A percentile compares a stretch with the other conserved stretches of the same genome.
These are phyloP conservation scores for Drosophila pandora DNA, from an alignment of 1,140 invertebrate genomes.

Conservation along the genomic window DNA sequence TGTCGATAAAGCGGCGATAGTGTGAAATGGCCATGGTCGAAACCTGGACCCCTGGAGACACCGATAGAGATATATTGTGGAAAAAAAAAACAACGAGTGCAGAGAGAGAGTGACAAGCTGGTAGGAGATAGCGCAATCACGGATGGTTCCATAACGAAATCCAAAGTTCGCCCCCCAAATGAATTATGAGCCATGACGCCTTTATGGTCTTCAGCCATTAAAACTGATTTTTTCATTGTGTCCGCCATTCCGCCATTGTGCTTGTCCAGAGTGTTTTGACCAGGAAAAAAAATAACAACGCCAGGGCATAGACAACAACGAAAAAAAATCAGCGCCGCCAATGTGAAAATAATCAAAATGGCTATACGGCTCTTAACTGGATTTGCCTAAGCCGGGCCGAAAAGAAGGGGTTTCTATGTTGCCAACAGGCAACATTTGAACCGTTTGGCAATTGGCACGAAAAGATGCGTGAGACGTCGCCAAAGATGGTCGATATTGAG, in stretches of 20 bases:
- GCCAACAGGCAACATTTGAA: slow-evolving; percentile 28
- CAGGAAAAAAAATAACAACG: slow-evolving; percentile 9
- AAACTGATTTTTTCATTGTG: slow-evolving; percentile 68
- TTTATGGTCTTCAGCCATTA: slow-evolving; percentile 72
- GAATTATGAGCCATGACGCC: slow-evolving; percentile 77
- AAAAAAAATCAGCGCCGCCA: slow-evolving; percentile 32
- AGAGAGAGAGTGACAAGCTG: slow-evolving; percentile 45
- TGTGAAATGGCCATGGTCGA: slow-evolving; percentile 63
- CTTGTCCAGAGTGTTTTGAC: slow-evolving; percentile 29
- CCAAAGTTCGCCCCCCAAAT: slow-evolving; percentile 49
- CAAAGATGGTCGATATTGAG: slow-evolving; percentile 60
- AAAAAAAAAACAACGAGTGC: neutral
- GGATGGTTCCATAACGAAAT: slow-evolving; percentile 34
- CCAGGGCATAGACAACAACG: slow-evolving; percentile 9
- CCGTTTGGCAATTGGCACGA: slow-evolving; percentile 67
- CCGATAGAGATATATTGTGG: neutral
- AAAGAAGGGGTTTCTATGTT: slow-evolving; percentile 4
- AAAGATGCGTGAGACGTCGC: slow-evolving; percentile 68
- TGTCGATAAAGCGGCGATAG: slow-evolving; percentile 68
- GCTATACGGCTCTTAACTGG: slow-evolving; percentile 42
- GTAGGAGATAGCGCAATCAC: slow-evolving; percentile 54
- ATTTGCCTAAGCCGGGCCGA: slow-evolving; percentile 45
- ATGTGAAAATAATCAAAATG: slow-evolving; percentile 68
- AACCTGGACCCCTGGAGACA: slow-evolving; percentile 26
- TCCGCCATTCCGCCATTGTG: slow-evolving; percentile 1